Conservation (phyloP, 2,888 invertebrate species). For the Lasioglossum pauxillum region DNA sequence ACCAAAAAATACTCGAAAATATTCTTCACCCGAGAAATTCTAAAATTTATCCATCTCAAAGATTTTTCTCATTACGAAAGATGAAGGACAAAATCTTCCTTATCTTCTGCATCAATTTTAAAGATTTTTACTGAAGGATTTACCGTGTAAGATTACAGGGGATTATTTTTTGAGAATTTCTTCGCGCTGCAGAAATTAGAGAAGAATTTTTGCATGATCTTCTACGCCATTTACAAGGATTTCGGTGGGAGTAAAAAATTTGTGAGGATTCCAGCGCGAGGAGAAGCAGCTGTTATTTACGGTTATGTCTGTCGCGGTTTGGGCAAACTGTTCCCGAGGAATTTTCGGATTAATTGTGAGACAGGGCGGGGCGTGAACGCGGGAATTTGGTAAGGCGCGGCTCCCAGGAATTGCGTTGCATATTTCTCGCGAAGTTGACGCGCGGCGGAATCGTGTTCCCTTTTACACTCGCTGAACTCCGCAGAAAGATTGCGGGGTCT, state of each 20-base stretch:
- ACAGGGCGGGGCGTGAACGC: conserved; percentile 19
- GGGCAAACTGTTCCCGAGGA: conserved; percentile 13
- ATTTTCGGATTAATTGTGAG: conserved; percentile 32
- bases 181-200: neutral
- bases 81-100: neutral
- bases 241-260: neutral
- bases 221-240: neutral
- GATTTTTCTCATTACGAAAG: neutral
- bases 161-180: neutral
- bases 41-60: neutral
- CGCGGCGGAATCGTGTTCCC: neutral
- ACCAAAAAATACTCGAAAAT: neutral
- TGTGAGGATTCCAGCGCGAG: neutral
- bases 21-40: neutral
- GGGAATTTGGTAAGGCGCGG: conserved; percentile 11
- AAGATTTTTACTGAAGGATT: neutral
- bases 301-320: conserved; percentile 8
- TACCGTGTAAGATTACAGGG: neutral
- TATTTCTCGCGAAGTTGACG: neutral
- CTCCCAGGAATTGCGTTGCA: neutral
- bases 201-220: neutral
- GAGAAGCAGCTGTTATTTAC: neutral
- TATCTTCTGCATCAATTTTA: neutral
- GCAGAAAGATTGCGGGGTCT: neutral
- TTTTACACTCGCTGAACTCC: neutral